Conservation (phyloP, 2,888 invertebrate species). For the Cataglyphis livida region DNA sequence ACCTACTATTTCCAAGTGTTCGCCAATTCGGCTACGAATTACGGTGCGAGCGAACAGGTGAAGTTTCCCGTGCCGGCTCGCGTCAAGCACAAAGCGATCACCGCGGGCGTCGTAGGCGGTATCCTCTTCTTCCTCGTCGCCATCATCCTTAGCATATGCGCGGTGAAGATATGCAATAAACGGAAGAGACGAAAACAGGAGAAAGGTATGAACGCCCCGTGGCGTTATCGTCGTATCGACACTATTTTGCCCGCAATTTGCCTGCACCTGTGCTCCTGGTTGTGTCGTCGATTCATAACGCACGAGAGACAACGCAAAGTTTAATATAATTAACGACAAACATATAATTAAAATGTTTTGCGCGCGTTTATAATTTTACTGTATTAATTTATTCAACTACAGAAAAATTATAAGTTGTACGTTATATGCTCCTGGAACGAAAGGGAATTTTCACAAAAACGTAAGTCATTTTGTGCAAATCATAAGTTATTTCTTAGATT, state of each 20-base stretch:
- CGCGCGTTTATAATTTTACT: neutral
- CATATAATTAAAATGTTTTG: neutral
- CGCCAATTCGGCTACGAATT: slow-evolving; percentile 94
- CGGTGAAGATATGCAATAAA: slow-evolving; percentile 99
- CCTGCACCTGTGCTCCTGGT: slow-evolving; percentile 76
- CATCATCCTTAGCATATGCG: slow-evolving; percentile 98
- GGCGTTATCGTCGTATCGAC: slow-evolving; percentile 32
- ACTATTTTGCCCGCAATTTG: slow-evolving; percentile 65
- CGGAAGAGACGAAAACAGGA: slow-evolving; percentile 98
- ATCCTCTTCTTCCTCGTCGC: slow-evolving; percentile 99
- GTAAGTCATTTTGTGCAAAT: neutral
- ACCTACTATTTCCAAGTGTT: slow-evolving; percentile 97
- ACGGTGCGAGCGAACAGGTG: slow-evolving; percentile 95
- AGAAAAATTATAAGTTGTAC: neutral
- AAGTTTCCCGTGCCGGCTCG: slow-evolving; percentile 96
- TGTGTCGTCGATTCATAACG: slow-evolving; percentile 43
- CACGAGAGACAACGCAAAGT: neutral
- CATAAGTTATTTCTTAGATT: slow-evolving; percentile 9
- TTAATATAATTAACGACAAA: neutral
- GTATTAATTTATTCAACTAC: neutral
- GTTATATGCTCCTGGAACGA: neutral
- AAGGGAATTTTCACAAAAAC: neutral
- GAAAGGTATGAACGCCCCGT: slow-evolving; percentile 90
- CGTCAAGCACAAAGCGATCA: slow-evolving; percentile 97
- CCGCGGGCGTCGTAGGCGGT: slow-evolving; percentile 98